Evolutionary conservation across 2,888 invertebrate species (phyloP).

Genomic region (Onthophagus sagittarius): DNA sequence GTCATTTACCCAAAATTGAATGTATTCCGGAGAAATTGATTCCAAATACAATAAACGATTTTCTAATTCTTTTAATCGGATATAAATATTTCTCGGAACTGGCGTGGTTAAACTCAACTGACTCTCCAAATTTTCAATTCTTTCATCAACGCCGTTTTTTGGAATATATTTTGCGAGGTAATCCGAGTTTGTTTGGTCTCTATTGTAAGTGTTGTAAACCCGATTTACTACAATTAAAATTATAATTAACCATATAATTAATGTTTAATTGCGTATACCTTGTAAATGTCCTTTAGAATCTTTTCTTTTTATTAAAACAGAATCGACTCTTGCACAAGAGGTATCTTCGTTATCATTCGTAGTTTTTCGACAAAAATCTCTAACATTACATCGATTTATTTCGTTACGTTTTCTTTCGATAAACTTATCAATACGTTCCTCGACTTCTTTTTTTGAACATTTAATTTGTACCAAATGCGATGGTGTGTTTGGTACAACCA

Average conservation of each 20-base stretch:
- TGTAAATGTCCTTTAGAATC: constrained; percentile 77
- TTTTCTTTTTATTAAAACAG: constrained; percentile 65
- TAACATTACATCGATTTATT: constrained; percentile 67
- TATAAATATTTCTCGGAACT: constrained; percentile 62
- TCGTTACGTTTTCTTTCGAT: constrained; percentile 73
- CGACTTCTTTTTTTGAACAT: constrained; percentile 62
- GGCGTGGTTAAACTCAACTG: constrained; percentile 56
- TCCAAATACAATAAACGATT: constrained; percentile 69
- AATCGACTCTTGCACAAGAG: constrained; percentile 74
- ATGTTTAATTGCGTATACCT: constrained; percentile 50
- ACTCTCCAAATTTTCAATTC: constrained; percentile 62
- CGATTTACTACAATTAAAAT: constrained; percentile 56
- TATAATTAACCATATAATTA: background rate
- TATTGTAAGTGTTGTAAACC: constrained; percentile 66
- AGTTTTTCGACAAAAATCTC: constrained; percentile 63
- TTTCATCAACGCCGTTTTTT: constrained; percentile 60
- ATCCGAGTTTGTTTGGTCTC: constrained; percentile 48
- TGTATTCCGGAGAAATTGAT: constrained; percentile 77
- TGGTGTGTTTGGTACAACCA: constrained; percentile 41
- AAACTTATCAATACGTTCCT: constrained; percentile 68
- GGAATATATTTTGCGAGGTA: constrained; percentile 50
- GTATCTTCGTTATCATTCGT: constrained; percentile 41
- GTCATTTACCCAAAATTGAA: constrained; percentile 59
- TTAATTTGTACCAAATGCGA: constrained; percentile 64
- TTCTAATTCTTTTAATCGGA: constrained; percentile 69